Evolutionary conservation across 2,888 invertebrate genomes (phyloP), one percentile per base, ranked within the genome.

Genomic region (Ophion ellenae): DNA sequence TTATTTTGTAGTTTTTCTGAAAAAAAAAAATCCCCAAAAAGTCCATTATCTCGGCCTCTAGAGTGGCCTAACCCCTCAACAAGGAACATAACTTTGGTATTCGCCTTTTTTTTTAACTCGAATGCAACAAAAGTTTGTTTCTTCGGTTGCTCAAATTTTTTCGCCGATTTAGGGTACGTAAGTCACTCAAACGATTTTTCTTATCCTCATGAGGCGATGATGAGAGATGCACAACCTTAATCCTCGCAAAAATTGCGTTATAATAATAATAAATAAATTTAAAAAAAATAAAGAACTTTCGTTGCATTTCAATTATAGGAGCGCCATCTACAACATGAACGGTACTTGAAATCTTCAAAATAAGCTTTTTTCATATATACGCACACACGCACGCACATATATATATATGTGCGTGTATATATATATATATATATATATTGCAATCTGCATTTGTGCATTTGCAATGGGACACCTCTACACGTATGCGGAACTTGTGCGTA

Each of bases 401-500:
- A 24, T 24, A 24, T 10, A 11, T 63, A 28, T n/a, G 5, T 36
- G 5, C 5, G 5, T 36, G 5, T 24, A 24, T 24, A 24, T 24
- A 24, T 24, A 24, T 24, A 24, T 24, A 24, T 24, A 24, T 2
- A 24, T 24, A 24, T 2, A 24, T 2, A 24, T 2, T n/a, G n/a
- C n/a, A n/a, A 24, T 2, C 2, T 0, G 4, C 4, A 32, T 32
- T 32, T 32, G 32, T 32, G 32, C 32, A 32, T 32, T 32, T 2
- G 32, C 2, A 32, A 32, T 32, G 32, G 32, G 32, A 32, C 4
- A 40, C 40, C 47, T 24, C 4, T 24, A 74, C 11, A 28, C 24
- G n/a, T 28, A 3, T n/a, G 59, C 10, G 53, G 75, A 36, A 61
- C 69, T 71, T n/a, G 57, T 28, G 69, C 40, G 24, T 77, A 81